Percentiles rank a stretch among this genome's conserved stretches.
These are phyloP conservation scores for Caligus rogercresseyi DNA, from an alignment of 1,140 invertebrate species.

Conservation along the genomic window DNA sequence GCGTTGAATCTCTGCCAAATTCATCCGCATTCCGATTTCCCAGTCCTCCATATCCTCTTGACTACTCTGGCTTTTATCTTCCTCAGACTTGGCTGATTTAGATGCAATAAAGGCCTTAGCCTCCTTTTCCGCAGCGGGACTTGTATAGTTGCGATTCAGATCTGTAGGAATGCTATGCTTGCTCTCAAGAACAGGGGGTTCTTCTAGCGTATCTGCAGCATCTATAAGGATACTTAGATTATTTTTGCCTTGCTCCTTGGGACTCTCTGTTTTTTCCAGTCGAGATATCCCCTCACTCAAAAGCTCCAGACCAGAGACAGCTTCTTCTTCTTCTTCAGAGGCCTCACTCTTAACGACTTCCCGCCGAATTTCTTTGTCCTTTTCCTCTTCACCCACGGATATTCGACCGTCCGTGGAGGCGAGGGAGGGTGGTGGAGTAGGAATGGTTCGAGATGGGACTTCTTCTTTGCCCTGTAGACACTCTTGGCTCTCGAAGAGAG, in stretches of 20 bases:
- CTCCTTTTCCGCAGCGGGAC: conserved; percentile 32
- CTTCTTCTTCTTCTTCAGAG: background rate
- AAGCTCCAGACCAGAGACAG: background rate
- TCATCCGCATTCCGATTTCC: conserved; percentile 56
- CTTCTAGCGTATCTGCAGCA: background rate
- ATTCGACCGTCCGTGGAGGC: background rate
- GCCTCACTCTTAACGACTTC: too few relatives aligned
- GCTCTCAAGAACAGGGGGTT: background rate
- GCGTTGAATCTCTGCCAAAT: conserved; percentile 54
- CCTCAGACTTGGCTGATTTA: conserved; percentile 25
- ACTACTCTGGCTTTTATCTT: conserved; percentile 1
- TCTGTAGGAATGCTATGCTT: conserved; percentile 18
- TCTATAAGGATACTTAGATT: background rate
- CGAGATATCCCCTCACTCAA: conserved; percentile 20
- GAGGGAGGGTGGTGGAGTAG: background rate
- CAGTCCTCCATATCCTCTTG: conserved; percentile 44
- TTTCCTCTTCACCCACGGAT: background rate
- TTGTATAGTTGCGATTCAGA: conserved; percentile 30
- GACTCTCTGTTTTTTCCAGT: conserved; percentile 20
- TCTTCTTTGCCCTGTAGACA: background rate
- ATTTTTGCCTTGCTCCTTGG: conserved; percentile 15
- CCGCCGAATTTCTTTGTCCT: background rate
- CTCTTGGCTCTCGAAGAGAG: background rate
- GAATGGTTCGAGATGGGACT: background rate
- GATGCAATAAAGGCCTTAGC: conserved; percentile 32